Base-by-base conservation (phyloP, 2,888 invertebrate species). In the Dicycla oo region DNA sequence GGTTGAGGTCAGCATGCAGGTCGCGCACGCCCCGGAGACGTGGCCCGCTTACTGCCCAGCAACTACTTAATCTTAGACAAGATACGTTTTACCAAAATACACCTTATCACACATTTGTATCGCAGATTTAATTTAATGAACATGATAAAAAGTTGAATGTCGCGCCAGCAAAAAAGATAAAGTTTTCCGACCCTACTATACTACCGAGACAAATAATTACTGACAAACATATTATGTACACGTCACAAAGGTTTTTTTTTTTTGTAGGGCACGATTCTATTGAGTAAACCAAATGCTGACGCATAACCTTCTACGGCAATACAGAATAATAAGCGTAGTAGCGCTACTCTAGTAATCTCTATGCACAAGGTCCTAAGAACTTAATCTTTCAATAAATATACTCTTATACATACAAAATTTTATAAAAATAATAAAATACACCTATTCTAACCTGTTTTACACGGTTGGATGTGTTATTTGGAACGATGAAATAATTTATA, bases 1-100 rank as follows among this genome's bases (percentile, higher is more conserved):
- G 87, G 85, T 73, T 90, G 88, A 91, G 91, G 91, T 91, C 91
- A 89, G 87, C 86, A 88, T 82, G 86, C 89, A 88, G 88, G 90
- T 91, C 88, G 88, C 86, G 83, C 86, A 81, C 86, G 81, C 61
- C 67, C 75, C 73, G 68, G 69, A 73, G 65, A 86, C 88, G 86
- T 87, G 86, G 83, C 79, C 85, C 78, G 81, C 75, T 78, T 72
- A 86, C 88, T 87, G 86, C 82, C 70, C 72, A 63, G 61, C 66
- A 69, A 67, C 87, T 70, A 88, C 68, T 69, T 80, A 69, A 80
- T 71, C 69, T 67, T 60, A 73, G 69, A 70, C 34, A 67, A 74
- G 72, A 74, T 75, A 65, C 69, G 26, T 38, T 62, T 53, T 49
- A 56, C 64, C 75, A 74, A 80, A 73, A 72, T 60, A 68, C 43